Evolutionary conservation across 2,888 invertebrate genomes (phyloP), one percentile per base, ranked within the genome.

Genomic region (Eupithecia dodoneata): DNA sequence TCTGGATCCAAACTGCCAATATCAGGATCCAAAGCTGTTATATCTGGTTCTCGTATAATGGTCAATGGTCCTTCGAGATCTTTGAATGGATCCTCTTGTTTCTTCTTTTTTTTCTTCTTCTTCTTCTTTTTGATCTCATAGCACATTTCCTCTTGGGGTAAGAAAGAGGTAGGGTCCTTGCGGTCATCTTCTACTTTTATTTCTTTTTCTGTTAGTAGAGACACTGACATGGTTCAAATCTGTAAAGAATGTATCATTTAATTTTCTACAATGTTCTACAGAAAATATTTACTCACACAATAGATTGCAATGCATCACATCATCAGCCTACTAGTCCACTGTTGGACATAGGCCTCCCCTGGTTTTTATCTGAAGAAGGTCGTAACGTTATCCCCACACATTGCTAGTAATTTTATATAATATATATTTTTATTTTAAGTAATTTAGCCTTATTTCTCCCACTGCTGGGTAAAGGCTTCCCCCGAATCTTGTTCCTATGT

Each of bases 121-220:
- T 92, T 93, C 81, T 93, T 94, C 65, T 87, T 87, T 80, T 94
- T 94, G 6, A 94, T 88, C 83, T 94, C 92, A 80, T 95, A 95
- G 0, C 88, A 82, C 94, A 94, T 94, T 2, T 91, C 89, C 79
- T 95, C 94, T 45, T 94, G 91, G 0, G 94, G 94, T 52, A 95
- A 84, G 79, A 92, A 93, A 13, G 87, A 87, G 30, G 93, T 94
- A 7, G 94, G 94, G 79, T 94, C 94, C 82, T 90, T 89, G 9
- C 94, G 86, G 2, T 81, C 82, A 71, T 77, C 86, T 81, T 81
- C 82, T 47, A 75, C 86, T 83, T 18, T 85, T 74, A 12, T 84
- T 81, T 77, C 80, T 7, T 18, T 75, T 76, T 76, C 73, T 74
- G 82, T 77, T 80, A 41, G 18, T 72, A 79, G 67, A 15, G 79